phyloP scores from a whole-genome alignment of 1,140 invertebrate genomes.

The Monomorium pharaonis region DNA sequence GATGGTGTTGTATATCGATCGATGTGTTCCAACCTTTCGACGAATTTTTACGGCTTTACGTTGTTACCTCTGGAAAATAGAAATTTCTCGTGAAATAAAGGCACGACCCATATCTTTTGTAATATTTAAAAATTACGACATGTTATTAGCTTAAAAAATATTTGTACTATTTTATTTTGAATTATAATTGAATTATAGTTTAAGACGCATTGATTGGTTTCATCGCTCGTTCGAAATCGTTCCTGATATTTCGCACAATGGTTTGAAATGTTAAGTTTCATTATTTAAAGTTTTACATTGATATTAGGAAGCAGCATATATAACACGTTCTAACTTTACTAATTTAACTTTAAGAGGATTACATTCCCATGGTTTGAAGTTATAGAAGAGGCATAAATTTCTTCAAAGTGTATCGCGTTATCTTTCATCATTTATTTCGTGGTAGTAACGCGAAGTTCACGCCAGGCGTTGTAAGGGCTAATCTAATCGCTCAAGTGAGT shows the following conservation, averaged over 20 bases:
- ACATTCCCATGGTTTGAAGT: neutral
- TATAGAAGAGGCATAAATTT: neutral
- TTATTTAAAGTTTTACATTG: constrained; percentile 1
- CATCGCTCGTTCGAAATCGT: neutral
- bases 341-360: constrained; percentile 7
- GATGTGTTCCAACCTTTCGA: neutral
- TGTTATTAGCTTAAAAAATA: neutral
- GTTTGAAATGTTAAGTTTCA: neutral
- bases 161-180: neutral
- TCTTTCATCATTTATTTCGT: neutral
- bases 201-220: neutral
- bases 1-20: constrained; percentile 6
- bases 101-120: neutral
- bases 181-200: neutral
- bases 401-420: neutral
- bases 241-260: neutral
- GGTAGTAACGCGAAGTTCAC: neutral
- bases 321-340: constrained; percentile 1
- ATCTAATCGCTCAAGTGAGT: neutral
- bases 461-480: neutral
- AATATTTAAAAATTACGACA: neutral
- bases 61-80: neutral
- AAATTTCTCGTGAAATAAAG: neutral
- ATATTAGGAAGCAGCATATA: neutral
- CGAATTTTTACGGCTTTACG: neutral